These are phyloP conservation scores for Bombus picipes DNA, from an alignment of 1,140 invertebrate species.

Conservation along the genomic window DNA sequence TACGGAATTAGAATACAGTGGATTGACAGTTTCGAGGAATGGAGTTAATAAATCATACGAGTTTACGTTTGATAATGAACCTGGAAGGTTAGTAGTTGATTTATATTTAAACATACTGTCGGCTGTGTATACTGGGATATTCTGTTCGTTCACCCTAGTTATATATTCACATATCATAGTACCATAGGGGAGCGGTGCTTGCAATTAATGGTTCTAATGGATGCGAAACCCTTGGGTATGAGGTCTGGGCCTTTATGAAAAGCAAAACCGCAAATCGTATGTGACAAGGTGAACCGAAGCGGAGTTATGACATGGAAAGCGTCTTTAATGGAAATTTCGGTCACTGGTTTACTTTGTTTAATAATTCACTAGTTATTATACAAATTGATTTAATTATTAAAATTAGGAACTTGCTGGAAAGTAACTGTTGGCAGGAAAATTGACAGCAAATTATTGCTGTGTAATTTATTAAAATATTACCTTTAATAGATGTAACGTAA, in stretches of 20 bases:
- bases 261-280: background rate
- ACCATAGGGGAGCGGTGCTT: background rate
- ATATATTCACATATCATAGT: background rate
- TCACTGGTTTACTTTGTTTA: background rate
- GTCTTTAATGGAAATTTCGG: slow-evolving; percentile 1
- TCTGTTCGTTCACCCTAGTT: background rate
- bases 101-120: background rate
- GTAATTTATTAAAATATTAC: background rate
- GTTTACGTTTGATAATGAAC: background rate
- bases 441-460: too few species aligned
- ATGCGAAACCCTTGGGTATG: background rate
- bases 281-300: background rate
- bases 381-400: background rate
- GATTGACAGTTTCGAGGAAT: background rate
- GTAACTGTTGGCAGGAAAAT: background rate
- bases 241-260: background rate
- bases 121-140: background rate
- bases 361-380: background rate
- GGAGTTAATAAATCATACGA: background rate
- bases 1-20: background rate
- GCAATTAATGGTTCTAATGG: slow-evolving; percentile 5
- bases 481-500: too few species aligned
- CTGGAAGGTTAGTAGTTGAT: background rate
- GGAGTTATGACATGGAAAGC: background rate
- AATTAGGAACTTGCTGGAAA: background rate